phyloP scores from a whole-genome alignment of 2,113 vertebrate genomes.

The Ceyx melanurus region DNA sequence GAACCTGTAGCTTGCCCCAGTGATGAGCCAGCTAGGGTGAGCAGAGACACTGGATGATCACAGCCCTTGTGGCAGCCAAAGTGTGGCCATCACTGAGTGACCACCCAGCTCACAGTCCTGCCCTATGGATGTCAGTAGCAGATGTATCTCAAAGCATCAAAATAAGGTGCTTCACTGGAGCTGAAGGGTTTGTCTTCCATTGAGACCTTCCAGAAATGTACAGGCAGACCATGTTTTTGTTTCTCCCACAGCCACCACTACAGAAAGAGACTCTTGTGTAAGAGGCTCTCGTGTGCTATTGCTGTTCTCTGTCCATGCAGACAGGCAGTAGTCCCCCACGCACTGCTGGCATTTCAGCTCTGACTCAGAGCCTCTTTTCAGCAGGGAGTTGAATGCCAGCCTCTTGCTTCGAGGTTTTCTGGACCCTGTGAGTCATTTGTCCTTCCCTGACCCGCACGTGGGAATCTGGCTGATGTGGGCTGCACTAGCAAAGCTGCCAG shows the following conservation, averaged over 20 bases:
- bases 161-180: neutral
- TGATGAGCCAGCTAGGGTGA: neutral
- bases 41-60: accelerated
- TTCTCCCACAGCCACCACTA: neutral
- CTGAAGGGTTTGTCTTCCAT: neutral
- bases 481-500: neutral
- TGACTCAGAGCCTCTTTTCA: constrained; percentile 13
- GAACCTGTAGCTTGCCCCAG: neutral
- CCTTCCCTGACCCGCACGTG: neutral
- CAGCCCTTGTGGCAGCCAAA: neutral
- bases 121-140: neutral
- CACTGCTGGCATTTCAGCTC: neutral
- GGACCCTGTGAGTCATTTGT: neutral
- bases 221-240: neutral
- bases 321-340: neutral
- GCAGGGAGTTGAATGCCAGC: neutral
- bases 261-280: neutral
- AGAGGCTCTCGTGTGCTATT: neutral
- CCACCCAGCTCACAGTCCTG: neutral
- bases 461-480: neutral
- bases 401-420: neutral
- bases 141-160: neutral
- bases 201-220: neutral
- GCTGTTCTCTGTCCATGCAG: neutral
- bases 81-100: neutral